Evolutionary conservation across 2,113 vertebrate species (phyloP).

Genomic region (Erinaceus europaeus): DNA sequence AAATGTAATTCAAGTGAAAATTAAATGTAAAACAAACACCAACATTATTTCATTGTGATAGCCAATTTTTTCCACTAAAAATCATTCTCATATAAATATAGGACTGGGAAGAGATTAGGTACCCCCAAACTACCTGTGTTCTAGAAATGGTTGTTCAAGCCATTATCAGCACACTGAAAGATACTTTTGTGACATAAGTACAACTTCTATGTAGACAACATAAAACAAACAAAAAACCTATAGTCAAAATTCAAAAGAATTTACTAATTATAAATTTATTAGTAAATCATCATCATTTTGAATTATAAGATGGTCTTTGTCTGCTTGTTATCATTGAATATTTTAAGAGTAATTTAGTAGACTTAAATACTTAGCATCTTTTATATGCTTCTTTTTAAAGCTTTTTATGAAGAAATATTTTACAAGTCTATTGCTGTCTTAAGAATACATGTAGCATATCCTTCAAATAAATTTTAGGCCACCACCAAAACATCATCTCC

Average conservation of each 20-base stretch:
- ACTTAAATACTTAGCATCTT: not conserved
- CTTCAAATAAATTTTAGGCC: no score
- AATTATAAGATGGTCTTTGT: not conserved
- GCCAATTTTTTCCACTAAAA: not conserved
- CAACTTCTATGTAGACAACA: not conserved
- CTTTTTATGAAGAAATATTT: no score
- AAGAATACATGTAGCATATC: no score
- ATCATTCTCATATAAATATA: not conserved
- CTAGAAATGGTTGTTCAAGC: not conserved
- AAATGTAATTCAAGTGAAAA: not conserved
- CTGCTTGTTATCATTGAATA: not conserved
- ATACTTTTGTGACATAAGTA: not conserved
- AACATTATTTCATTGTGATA: not conserved
- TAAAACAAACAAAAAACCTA: not conserved
- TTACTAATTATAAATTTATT: not conserved
- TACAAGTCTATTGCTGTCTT: no score
- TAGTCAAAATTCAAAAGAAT: not conserved
- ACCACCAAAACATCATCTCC: no score
- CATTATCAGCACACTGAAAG: not conserved
- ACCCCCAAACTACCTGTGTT: not conserved
- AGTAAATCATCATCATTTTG: not conserved
- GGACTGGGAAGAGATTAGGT: fast-evolving
- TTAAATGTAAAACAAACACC: not conserved
- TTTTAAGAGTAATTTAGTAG: not conserved
- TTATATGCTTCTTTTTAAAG: no score